Conservation (phyloP, 2,113 vertebrate genomes). For the Sitta europaea region DNA sequence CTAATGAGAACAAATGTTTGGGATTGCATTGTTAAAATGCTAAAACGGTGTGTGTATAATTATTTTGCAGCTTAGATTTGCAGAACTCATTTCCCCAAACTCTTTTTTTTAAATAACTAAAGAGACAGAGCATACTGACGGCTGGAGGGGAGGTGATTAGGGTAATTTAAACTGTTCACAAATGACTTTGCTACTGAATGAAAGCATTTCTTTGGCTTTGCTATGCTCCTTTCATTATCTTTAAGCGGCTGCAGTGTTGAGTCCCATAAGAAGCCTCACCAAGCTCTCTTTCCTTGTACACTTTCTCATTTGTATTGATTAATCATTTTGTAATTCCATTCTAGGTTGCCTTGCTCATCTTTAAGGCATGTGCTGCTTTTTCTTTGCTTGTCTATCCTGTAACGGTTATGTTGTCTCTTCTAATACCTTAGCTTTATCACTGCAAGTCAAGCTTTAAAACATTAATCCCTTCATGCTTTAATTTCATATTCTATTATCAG, state of each 20-base stretch:
- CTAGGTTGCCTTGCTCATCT: slow-evolving; percentile 82
- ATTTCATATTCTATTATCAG: slow-evolving; percentile 83
- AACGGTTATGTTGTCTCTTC: slow-evolving; percentile 73
- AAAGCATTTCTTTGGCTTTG: slow-evolving; percentile 78
- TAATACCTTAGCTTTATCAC: slow-evolving; percentile 81
- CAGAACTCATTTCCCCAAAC: slow-evolving; percentile 83
- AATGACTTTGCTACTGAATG: slow-evolving; percentile 78
- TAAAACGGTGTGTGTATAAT: slow-evolving; percentile 84
- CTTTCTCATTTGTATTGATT: slow-evolving; percentile 87
- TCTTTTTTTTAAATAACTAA: slow-evolving; percentile 79
- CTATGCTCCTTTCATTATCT: slow-evolving; percentile 78
- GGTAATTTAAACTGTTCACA: slow-evolving; percentile 83
- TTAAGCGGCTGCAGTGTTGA: slow-evolving; percentile 64
- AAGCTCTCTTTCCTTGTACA: slow-evolving; percentile 75
- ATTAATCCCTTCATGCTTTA: slow-evolving; percentile 81
- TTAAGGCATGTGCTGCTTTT: slow-evolving; percentile 79
- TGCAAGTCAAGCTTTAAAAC: slow-evolving; percentile 81
- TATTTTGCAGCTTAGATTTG: slow-evolving; percentile 85
- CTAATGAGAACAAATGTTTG: slow-evolving; percentile 89
- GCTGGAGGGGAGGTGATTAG: slow-evolving; percentile 83
- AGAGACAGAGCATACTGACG: slow-evolving; percentile 74
- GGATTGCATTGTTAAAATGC: slow-evolving; percentile 94
- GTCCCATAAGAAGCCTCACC: slow-evolving; percentile 75
- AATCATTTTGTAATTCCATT: slow-evolving; percentile 88
- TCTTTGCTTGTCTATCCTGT: slow-evolving; percentile 81